phyloP scores from a whole-genome alignment of 2,888 invertebrate species.

The Julus scanicus region DNA sequence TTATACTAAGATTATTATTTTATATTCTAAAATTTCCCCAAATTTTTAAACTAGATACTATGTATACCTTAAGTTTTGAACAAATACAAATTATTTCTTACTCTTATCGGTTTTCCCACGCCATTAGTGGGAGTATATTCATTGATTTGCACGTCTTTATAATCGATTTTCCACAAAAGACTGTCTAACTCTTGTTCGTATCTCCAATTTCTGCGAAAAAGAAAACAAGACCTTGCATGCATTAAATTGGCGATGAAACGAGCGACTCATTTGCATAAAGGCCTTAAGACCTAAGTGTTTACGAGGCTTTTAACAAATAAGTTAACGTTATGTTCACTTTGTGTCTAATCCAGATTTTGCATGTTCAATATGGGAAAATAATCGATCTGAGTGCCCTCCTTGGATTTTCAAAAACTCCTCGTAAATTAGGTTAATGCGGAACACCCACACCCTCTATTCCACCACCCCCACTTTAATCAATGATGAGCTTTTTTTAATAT shows the following conservation, averaged over 20 bases:
- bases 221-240: slow-evolving; percentile 47
- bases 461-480: background rate
- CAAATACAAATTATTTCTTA: slow-evolving; percentile 58
- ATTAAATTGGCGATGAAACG: background rate
- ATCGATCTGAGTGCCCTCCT: background rate
- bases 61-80: too few relatives aligned
- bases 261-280: background rate
- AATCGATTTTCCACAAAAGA: slow-evolving; percentile 93
- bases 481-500: background rate
- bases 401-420: background rate
- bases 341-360: slow-evolving; percentile 24
- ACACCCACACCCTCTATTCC: too few relatives aligned
- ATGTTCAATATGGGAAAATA: background rate
- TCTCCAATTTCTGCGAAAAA: slow-evolving; percentile 84
- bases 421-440: background rate
- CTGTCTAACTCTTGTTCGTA: slow-evolving; percentile 95
- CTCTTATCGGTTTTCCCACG: slow-evolving; percentile 62
- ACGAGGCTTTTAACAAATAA: slow-evolving; percentile 44
- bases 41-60: too few relatives aligned
- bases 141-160: slow-evolving; percentile 79
- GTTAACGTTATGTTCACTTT: background rate
- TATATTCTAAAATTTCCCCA: too few relatives aligned
- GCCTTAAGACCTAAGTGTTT: background rate
- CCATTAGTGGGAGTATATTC: slow-evolving; percentile 59
- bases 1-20: too few relatives aligned